phyloP scores from a whole-genome alignment of 2,888 invertebrate species.

The Penaeus monodon region DNA sequence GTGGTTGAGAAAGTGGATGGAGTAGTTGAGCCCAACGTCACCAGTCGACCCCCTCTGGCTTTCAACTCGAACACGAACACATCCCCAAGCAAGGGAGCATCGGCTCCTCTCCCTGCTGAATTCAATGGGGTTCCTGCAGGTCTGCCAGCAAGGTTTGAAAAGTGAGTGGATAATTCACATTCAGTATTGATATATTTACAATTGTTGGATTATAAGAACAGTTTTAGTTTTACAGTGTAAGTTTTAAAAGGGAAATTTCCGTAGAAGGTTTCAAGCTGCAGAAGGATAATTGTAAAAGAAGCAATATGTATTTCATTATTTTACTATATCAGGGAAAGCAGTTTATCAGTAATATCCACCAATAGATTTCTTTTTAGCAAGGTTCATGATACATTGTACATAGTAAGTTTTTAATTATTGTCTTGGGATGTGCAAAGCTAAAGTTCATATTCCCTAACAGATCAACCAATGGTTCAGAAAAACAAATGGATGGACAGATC shows the following conservation, averaged over 20 bases:
- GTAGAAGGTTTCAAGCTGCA: too few relatives aligned
- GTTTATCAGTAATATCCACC: too few relatives aligned
- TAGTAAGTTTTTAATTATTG: neutral
- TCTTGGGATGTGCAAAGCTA: too few relatives aligned
- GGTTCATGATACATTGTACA: neutral
- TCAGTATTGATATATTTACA: too few relatives aligned
- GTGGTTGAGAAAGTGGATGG: constrained; percentile 82
- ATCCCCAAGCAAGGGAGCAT: constrained; percentile 13
- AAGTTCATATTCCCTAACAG: constrained; percentile 5
- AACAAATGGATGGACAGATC: constrained; percentile 11
- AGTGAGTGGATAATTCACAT: constrained; percentile 9
- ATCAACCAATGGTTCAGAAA: constrained; percentile 26
- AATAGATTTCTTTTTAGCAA: too few relatives aligned
- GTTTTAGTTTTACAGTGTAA: too few relatives aligned
- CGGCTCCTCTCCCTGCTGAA: constrained; percentile 41
- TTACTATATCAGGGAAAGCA: too few relatives aligned
- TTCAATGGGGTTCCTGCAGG: constrained; percentile 53
- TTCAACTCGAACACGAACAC: constrained; percentile 18
- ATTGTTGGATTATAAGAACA: too few relatives aligned
- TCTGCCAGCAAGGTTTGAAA: constrained; percentile 56
- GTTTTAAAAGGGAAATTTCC: too few relatives aligned
- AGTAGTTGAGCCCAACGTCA: constrained; percentile 70
- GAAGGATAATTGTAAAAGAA: too few relatives aligned
- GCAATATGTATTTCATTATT: too few relatives aligned
- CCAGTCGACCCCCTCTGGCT: constrained; percentile 34